phyloP scores from a whole-genome alignment of 2,113 vertebrate species.

The Apaloderma vittatum region DNA sequence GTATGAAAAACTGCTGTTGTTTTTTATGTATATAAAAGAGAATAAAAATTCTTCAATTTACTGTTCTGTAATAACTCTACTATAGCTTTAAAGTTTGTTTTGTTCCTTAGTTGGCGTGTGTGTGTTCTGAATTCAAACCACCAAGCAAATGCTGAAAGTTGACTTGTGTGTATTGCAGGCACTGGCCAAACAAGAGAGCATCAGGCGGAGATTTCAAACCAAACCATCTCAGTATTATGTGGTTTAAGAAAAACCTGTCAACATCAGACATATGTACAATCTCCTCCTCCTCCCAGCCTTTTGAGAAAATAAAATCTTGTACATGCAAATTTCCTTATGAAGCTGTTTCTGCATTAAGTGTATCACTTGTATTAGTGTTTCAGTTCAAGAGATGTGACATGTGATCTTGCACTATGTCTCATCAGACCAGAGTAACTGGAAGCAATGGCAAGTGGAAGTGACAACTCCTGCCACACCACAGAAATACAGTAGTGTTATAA shows the following conservation, averaged over 20 bases:
- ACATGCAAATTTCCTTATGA: not conserved
- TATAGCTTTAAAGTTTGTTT: not conserved
- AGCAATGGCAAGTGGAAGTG: constrained; percentile 21
- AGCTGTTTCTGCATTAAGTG: constrained; percentile 18
- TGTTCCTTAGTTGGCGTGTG: not conserved
- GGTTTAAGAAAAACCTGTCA: not conserved
- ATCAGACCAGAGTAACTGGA: not conserved
- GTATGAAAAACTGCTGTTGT: accelerated
- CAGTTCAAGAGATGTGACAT: not conserved
- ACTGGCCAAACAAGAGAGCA: not conserved
- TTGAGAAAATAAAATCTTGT: not conserved
- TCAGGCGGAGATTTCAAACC: not conserved
- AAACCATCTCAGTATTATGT: not conserved
- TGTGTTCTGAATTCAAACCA: not conserved
- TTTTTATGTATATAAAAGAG: not conserved
- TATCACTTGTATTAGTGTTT: not conserved
- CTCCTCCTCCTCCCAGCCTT: not conserved
- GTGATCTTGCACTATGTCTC: not conserved
- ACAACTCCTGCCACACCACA: not conserved
- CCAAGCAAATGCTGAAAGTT: not conserved
- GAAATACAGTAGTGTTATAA: not conserved
- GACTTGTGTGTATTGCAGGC: not conserved
- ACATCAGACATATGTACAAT: not conserved
- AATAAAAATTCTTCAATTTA: not conserved
- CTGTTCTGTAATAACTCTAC: not conserved